phyloP scores from a whole-genome alignment of 1,140 invertebrate species.

The Drosophila setifemur region DNA sequence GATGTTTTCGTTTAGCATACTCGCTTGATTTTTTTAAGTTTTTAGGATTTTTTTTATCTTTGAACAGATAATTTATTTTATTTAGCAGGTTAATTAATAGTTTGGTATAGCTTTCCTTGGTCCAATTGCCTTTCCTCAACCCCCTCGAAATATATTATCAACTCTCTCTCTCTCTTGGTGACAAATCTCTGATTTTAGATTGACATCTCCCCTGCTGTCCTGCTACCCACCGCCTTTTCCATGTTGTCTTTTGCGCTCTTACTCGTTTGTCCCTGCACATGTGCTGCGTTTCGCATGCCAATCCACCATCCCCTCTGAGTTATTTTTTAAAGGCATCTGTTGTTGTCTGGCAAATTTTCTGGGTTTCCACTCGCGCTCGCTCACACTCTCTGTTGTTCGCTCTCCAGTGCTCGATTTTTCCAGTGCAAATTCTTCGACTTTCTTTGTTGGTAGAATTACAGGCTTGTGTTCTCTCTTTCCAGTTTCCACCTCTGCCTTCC shows the following conservation, averaged over 20 bases:
- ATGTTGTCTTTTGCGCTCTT: constrained; percentile 6
- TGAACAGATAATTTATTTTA: not conserved
- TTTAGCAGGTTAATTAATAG: no score
- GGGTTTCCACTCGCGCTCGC: constrained; percentile 44
- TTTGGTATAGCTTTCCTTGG: not conserved
- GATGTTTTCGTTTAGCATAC: not conserved
- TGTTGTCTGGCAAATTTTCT: constrained; percentile 59
- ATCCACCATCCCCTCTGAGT: constrained; percentile 13
- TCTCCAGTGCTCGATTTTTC: constrained; percentile 25
- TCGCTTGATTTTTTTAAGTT: not conserved
- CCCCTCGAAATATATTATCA: constrained; percentile 11
- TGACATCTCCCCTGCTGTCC: constrained; percentile 17
- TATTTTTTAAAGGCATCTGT: constrained; percentile 34
- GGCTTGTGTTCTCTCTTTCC: not conserved
- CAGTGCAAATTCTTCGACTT: constrained; percentile 46
- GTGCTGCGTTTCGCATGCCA: constrained; percentile 69
- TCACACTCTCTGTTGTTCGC: constrained; percentile 7
- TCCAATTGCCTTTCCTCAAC: constrained; percentile 29
- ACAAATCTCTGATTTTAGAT: constrained; percentile 43
- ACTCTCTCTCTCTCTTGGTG: constrained; percentile 24
- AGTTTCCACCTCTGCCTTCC: not conserved
- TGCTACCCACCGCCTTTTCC: not conserved
- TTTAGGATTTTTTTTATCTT: not conserved
- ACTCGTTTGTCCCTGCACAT: constrained; percentile 43
- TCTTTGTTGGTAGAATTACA: constrained; percentile 37